A percentile compares a stretch with the other conserved stretches of the same genome.
These are phyloP conservation scores for Heteronetta atricapilla DNA, from an alignment of 2,113 vertebrate species.

Conservation along the genomic window DNA sequence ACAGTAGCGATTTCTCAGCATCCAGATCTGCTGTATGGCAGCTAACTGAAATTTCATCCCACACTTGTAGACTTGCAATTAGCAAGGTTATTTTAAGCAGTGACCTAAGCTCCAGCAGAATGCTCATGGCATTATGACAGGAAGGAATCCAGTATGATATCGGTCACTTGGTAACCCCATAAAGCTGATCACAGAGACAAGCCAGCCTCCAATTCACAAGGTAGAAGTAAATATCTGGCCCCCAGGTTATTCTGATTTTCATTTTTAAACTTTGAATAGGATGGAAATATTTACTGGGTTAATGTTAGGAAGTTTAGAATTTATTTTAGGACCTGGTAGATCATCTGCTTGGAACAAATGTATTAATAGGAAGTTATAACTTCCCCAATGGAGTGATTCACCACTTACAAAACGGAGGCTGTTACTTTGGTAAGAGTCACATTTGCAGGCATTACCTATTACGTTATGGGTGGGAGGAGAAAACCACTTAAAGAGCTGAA, in stretches of 20 bases:
- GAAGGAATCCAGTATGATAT: slow-evolving; percentile 65
- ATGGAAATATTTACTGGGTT: slow-evolving; percentile 21
- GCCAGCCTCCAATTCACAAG: neutral
- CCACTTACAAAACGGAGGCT: neutral
- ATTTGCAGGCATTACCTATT: neutral
- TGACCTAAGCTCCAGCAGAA: slow-evolving; percentile 83
- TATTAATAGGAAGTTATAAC: slow-evolving; percentile 67
- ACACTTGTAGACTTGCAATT: slow-evolving; percentile 79
- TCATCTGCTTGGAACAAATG: slow-evolving; percentile 69
- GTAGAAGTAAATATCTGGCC: neutral
- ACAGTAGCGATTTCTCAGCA: slow-evolving; percentile 65
- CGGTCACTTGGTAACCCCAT: slow-evolving; percentile 67
- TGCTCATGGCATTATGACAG: slow-evolving; percentile 73
- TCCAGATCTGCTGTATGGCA: slow-evolving; percentile 31
- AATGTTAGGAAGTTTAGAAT: slow-evolving; percentile 25
- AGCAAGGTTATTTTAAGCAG: slow-evolving; percentile 84
- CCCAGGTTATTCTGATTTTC: neutral
- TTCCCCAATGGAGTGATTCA: slow-evolving; percentile 55
- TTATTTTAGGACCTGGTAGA: slow-evolving; percentile 44
- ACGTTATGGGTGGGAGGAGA: neutral
- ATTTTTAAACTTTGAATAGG: neutral
- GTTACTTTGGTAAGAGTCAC: neutral
- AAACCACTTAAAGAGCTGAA: neutral
- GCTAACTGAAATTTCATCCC: slow-evolving; percentile 76
- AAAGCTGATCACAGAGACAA: slow-evolving; percentile 43